These are phyloP conservation scores for Oegoconia quadripuncta DNA, from an alignment of 2,888 invertebrate genomes.

Conservation along the genomic window DNA sequence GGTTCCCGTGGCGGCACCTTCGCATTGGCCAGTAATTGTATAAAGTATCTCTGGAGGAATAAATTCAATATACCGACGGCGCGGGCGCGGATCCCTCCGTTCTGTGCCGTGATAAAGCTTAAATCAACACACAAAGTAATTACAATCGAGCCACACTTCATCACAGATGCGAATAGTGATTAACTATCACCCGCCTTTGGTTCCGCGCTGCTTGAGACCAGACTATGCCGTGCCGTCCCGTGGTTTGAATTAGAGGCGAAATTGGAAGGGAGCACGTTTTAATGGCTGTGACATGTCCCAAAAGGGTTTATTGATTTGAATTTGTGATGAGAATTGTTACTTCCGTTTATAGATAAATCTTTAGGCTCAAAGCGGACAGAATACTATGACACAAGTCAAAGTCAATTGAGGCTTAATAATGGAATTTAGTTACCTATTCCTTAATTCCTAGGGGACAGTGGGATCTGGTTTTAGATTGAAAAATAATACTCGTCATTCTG, in stretches of 20 bases:
- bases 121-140: constrained; percentile 77
- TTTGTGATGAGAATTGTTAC: constrained; percentile 20
- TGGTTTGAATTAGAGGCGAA: constrained; percentile 42
- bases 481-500: too few relatives aligned
- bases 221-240: constrained; percentile 26
- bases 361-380: too few relatives aligned
- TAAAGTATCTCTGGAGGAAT: constrained; percentile 60
- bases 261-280: constrained; percentile 43
- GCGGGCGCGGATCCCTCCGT: constrained; percentile 39
- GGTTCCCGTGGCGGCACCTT: constrained; percentile 74
- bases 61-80: constrained; percentile 62
- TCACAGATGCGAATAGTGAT: constrained; percentile 73
- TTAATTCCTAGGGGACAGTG: too few relatives aligned
- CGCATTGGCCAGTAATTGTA: constrained; percentile 63
- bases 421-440: too few relatives aligned
- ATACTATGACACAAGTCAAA: too few relatives aligned
- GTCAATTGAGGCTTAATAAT: too few relatives aligned
- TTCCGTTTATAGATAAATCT: constrained; percentile 10
- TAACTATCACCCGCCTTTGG: constrained; percentile 57
- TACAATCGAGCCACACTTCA: constrained; percentile 71
- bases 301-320: constrained; percentile 31
- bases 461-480: too few relatives aligned
- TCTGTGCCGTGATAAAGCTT: constrained; percentile 65
- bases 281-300: constrained; percentile 35
- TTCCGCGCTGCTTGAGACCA: constrained; percentile 39